Percentiles rank a stretch among this genome's conserved stretches.
These are phyloP conservation scores for Drosophila eohydei DNA, from an alignment of 2,888 invertebrate species.

Conservation along the genomic window DNA sequence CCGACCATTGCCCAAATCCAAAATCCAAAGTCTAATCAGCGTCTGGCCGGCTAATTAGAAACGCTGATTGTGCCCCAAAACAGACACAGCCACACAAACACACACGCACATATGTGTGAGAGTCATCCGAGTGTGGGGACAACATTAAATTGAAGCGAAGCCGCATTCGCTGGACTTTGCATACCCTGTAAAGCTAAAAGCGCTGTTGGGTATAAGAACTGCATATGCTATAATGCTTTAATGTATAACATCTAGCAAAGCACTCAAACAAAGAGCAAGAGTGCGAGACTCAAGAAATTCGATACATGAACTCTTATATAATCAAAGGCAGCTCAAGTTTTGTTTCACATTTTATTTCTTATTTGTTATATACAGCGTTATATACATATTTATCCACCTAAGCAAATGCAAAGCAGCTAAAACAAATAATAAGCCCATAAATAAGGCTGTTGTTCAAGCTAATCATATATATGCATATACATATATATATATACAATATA, in stretches of 20 bases:
- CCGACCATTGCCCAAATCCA: constrained; percentile 42
- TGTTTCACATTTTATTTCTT: background rate
- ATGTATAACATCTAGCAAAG: background rate
- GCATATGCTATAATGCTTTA: background rate
- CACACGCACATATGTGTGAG: constrained; percentile 2
- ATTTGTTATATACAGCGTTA: background rate
- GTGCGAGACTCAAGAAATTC: background rate
- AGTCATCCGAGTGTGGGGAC: constrained; percentile 7
- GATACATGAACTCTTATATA: background rate
- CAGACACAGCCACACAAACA: constrained; percentile 11
- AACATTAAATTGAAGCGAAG: constrained; percentile 47
- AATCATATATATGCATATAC: too few species aligned
- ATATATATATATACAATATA: too few species aligned
- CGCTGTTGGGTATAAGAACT: background rate
- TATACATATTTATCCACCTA: background rate
- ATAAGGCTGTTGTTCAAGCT: too few species aligned
- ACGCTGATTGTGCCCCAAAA: constrained; percentile 54
- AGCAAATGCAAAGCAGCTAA: too few species aligned
- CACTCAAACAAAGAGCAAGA: background rate
- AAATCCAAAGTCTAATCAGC: constrained; percentile 62
- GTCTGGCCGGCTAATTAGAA: constrained; percentile 73
- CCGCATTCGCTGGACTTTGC: constrained; percentile 15
- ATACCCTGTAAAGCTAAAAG: constrained; percentile 26
- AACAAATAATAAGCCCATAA: too few species aligned
- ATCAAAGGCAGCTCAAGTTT: background rate